Conservation (phyloP, 2,888 invertebrate genomes). For the Boloria euphrosyne region DNA sequence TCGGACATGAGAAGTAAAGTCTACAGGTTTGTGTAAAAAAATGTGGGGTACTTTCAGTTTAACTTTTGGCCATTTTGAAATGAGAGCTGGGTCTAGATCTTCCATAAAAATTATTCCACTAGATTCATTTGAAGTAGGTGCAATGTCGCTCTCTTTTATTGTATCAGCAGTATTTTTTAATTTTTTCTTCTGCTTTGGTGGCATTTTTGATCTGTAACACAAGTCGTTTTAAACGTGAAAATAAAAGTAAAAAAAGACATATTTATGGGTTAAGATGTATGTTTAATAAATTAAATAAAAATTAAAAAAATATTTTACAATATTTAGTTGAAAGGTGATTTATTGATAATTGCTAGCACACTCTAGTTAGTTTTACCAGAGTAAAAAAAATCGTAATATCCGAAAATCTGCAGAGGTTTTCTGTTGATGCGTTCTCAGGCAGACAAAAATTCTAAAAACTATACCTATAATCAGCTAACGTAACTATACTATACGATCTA, state of each 20-base stretch:
- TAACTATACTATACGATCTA: too few species aligned
- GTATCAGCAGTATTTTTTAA: slow-evolving; percentile 39
- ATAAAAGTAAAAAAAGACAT: neutral
- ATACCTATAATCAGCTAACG: too few species aligned
- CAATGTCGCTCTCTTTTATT: slow-evolving; percentile 43
- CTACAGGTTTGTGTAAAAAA: slow-evolving; percentile 55
- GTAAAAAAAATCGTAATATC: too few species aligned
- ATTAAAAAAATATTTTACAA: too few species aligned
- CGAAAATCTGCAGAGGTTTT: too few species aligned
- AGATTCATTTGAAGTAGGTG: slow-evolving; percentile 21
- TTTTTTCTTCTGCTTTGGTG: slow-evolving; percentile 43
- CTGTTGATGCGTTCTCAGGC: too few species aligned
- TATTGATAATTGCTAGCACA: too few species aligned
- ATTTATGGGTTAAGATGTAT: too few species aligned
- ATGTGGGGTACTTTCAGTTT: slow-evolving; percentile 54
- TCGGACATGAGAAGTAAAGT: slow-evolving; percentile 48
- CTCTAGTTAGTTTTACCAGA: too few species aligned
- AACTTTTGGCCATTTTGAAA: slow-evolving; percentile 52
- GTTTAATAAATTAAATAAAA: too few species aligned
- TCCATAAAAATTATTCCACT: slow-evolving; percentile 42
- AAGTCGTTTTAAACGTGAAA: neutral
- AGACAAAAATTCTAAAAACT: too few species aligned
- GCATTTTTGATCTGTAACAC: slow-evolving; percentile 40
- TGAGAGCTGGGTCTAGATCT: slow-evolving; percentile 39
- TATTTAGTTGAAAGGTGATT: too few species aligned